Percentiles rank a stretch among this genome's conserved stretches.
Evolutionary conservation across 2,113 vertebrate genomes (phyloP).

Genomic region (Urocynchramus pylzowi): DNA sequence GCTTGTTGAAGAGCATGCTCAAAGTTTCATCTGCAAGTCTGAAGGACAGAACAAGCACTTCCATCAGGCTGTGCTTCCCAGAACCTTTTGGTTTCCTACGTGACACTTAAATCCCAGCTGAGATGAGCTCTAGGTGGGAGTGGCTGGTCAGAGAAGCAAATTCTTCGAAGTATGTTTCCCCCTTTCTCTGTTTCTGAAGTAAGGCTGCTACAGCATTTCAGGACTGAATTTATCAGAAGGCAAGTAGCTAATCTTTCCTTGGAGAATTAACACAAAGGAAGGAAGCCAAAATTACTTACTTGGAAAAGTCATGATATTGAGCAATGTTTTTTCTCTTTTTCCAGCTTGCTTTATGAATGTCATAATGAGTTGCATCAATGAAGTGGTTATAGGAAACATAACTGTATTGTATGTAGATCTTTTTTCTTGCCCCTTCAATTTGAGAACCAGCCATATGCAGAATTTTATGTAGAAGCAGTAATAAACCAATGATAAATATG

Average conservation of each 20-base stretch:
- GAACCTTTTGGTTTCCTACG: constrained; percentile 22
- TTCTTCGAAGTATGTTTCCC: not conserved
- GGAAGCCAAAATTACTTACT: not conserved
- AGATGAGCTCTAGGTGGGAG: not conserved
- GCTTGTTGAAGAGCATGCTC: not conserved
- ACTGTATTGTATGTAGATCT: not conserved
- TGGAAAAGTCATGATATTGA: not conserved
- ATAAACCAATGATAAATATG: not conserved
- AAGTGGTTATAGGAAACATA: not conserved
- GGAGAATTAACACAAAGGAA: not conserved
- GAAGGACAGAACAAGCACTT: not conserved
- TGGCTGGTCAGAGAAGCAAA: not conserved
- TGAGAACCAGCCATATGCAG: not conserved
- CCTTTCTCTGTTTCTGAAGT: not conserved
- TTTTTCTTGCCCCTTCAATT: not conserved
- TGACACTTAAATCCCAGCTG: constrained; percentile 24
- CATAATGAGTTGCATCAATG: not conserved
- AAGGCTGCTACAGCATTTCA: not conserved
- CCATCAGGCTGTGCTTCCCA: not conserved
- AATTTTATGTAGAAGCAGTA: not conserved
- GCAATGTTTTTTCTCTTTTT: not conserved
- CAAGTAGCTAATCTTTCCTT: not conserved
- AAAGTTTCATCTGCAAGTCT: not conserved
- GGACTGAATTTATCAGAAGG: not conserved
- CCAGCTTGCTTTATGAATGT: not conserved